Evolutionary conservation across 2,797 vertebrate genomes (phyloP), one percentile per base, ranked within the genome.

Genomic region (Microhierax caerulescens): DNA sequence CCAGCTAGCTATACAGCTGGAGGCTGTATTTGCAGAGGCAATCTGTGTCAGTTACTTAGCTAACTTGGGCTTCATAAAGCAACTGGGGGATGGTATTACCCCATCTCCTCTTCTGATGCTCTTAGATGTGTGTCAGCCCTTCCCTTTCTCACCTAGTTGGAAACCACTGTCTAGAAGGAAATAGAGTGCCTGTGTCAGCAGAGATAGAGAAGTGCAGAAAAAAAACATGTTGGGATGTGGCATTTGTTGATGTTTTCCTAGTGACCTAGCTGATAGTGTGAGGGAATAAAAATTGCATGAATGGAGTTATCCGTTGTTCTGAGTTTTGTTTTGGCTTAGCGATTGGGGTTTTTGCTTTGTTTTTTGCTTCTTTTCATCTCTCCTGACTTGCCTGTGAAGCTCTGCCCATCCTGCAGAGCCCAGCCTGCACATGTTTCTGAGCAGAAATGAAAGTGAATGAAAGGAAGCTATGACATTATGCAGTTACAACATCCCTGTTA

Each of bases 371-470:
- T 83, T 70, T 65, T 83, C 10, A 7, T 74, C 17, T 95, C 25
- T 91, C 5, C n/a, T 75, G 34, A 20, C 23, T 86, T 82, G 25
- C 22, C 18, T 92, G 48, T 48, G 47, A 68, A 75, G 41, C 32
- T 86, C 41, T 86, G 8, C 27, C 20, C 27, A 23, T 78, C 84
- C 34, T 78, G 22, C 23, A 91, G 50, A 83, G 48, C 34, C 24
- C 37, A n/a, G 32, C 74, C 41, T 78, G 34, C 19, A 83, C 8
- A 4, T 41, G 17, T 86, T 78, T 88, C 37, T 84, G 54, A 78
- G 37, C 39, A 93, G 70, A 95, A 95, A 81, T 67, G 24, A 85
- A 93, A 95, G 50, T 51, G 61, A 93, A 39, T 57, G 85, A 81
- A 94, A 84, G 45, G n/a, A 90, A 89, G 82, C 21, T 34, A 37